These are phyloP conservation scores for Scaptomyza montana DNA, from an alignment of 1,140 invertebrate species.

Conservation along the genomic window DNA sequence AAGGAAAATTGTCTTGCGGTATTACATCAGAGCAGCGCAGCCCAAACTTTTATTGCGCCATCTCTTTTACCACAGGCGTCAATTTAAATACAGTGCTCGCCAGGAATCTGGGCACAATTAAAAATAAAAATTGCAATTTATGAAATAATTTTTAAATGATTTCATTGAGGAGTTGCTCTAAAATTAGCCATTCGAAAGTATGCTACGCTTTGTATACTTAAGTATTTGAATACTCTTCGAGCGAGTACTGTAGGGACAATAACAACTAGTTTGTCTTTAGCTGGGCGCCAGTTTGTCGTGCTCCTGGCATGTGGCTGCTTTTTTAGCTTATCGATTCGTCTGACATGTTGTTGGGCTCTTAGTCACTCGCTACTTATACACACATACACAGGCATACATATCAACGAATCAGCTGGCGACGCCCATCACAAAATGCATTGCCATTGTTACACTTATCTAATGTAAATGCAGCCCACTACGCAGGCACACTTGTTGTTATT, in stretches of 20 bases:
- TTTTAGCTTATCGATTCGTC: constrained; percentile 51
- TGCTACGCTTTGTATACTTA: too few relatives aligned
- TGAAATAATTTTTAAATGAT: too few relatives aligned
- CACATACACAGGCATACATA: not conserved
- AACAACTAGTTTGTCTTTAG: constrained; percentile 40
- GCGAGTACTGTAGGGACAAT: constrained; percentile 12
- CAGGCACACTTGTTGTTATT: constrained; percentile 40
- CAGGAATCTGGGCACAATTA: not conserved
- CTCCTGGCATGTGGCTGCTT: constrained; percentile 46
- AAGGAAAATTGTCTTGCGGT: constrained; percentile 75
- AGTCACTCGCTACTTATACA: constrained; percentile 16
- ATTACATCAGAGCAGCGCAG: constrained; percentile 76
- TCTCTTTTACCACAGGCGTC: constrained; percentile 41
- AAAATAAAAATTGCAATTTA: not conserved
- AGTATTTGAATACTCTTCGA: too few relatives aligned
- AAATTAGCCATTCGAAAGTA: too few relatives aligned
- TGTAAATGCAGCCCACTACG: constrained; percentile 24
- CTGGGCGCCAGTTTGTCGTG: constrained; percentile 42
- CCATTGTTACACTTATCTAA: constrained; percentile 48
- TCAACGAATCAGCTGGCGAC: constrained; percentile 39
- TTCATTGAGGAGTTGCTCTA: too few relatives aligned
- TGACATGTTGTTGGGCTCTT: constrained; percentile 35
- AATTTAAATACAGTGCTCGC: constrained; percentile 1
- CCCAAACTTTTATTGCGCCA: constrained; percentile 65
- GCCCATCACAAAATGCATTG: constrained; percentile 38